phyloP scores from a whole-genome alignment of 2,113 vertebrate genomes.

The Terrapene triunguis region DNA sequence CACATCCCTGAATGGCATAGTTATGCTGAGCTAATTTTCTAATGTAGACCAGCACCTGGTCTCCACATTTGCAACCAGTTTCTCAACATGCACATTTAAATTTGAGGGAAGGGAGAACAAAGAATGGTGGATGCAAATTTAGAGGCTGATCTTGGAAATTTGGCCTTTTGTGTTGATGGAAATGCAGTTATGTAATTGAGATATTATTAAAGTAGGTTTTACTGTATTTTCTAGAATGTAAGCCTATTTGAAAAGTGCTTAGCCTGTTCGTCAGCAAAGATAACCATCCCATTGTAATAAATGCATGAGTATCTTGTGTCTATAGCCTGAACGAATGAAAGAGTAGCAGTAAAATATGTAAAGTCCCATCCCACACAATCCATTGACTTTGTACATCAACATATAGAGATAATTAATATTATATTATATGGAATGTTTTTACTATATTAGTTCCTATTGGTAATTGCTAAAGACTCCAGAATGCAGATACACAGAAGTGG shows the following conservation, averaged over 20 bases:
- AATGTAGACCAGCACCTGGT: not conserved
- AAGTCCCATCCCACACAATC: not conserved
- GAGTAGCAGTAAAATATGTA: not conserved
- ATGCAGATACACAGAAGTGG: not conserved
- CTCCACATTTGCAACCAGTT: not conserved
- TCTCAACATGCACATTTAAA: not conserved
- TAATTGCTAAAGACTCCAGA: not conserved
- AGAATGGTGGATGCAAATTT: not conserved
- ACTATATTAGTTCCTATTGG: not conserved
- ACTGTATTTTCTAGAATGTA: not conserved
- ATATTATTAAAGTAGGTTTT: rapidly evolving
- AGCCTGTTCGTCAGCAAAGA: not conserved
- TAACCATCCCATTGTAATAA: not conserved
- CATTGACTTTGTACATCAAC: not conserved
- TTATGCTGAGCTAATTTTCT: not conserved
- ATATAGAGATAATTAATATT: not conserved
- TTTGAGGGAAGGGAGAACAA: not conserved
- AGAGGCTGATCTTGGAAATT: not conserved
- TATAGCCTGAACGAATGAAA: not conserved
- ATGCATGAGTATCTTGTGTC: not conserved
- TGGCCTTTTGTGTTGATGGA: not conserved
- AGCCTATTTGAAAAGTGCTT: not conserved
- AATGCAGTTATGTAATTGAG: not conserved
- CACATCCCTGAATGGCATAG: not conserved
- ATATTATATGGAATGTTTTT: not conserved